Conservation (phyloP, 2,888 invertebrate genomes). For the Lasioglossum lativentre region DNA sequence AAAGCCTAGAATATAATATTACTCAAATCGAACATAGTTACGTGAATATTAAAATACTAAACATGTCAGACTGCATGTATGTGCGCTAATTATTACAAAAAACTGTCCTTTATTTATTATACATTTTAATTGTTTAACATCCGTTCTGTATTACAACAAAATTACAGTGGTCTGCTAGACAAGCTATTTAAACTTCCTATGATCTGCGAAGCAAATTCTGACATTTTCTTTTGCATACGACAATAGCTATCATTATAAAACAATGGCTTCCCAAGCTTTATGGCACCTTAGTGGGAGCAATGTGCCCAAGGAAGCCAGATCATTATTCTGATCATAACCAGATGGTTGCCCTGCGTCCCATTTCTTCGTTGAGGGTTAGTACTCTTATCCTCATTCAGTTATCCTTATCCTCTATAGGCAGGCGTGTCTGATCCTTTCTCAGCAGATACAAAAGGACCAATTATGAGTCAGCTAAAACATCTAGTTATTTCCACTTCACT, state of each 20-base stretch:
- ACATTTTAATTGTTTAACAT: neutral
- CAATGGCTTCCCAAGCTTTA: conserved; percentile 2
- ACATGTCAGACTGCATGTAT: too few relatives aligned
- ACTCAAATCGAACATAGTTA: too few relatives aligned
- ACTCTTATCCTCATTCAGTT: conserved; percentile 11
- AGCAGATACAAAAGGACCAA: conserved; percentile 14
- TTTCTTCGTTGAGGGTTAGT: conserved; percentile 8
- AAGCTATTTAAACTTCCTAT: neutral
- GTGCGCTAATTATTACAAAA: too few relatives aligned
- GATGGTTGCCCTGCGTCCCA: conserved; percentile 11
- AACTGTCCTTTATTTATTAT: too few relatives aligned
- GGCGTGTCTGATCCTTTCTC: conserved; percentile 8
- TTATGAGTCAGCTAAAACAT: conserved; percentile 8
- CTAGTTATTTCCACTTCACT: neutral
- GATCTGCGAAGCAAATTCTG: neutral
- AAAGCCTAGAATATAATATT: too few relatives aligned
- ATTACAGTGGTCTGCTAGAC: neutral
- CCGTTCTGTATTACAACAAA: neutral
- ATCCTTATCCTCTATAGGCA: conserved; percentile 10
- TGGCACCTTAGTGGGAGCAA: conserved; percentile 3
- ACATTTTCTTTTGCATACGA: conserved; percentile 5
- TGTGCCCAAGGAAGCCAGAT: conserved; percentile 3
- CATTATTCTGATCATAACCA: conserved; percentile 13
- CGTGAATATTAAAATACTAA: too few relatives aligned
- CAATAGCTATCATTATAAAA: conserved; percentile 11